Evolutionary conservation across 2,888 invertebrate species (phyloP).

Genomic region (Podotricha telesiphe): DNA sequence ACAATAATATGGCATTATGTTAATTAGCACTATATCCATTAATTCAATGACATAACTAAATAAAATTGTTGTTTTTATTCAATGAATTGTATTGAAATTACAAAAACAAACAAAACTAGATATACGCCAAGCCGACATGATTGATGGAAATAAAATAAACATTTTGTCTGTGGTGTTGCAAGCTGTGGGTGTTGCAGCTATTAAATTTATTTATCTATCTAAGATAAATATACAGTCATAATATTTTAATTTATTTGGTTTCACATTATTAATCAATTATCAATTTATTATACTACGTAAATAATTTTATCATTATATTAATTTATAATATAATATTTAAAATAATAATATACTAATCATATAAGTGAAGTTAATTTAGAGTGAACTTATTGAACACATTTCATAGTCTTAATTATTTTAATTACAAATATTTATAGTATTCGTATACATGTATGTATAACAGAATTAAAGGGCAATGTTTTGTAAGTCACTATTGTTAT

Average conservation of each 20-base stretch:
- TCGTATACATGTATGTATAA: not conserved
- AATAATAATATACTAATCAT: no score
- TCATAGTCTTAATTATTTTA: not conserved
- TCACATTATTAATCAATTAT: no score
- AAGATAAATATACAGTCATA: no score
- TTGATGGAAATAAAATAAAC: constrained; percentile 52
- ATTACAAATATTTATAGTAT: not conserved
- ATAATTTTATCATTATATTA: no score
- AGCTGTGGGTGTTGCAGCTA: not conserved
- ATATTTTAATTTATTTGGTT: no score
- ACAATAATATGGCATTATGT: constrained; percentile 80
- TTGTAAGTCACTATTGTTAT: constrained; percentile 20
- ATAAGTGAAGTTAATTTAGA: no score
- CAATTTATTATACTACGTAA: no score
- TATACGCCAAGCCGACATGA: constrained; percentile 71
- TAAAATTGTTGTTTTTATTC: constrained; percentile 24
- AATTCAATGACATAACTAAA: constrained; percentile 16
- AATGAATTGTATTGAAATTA: constrained; percentile 41
- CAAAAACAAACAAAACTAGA: constrained; percentile 76
- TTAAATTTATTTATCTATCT: not conserved
- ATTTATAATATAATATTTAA: no score
- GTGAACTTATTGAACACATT: no score
- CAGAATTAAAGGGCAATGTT: not conserved
- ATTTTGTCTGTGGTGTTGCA: constrained; percentile 35
- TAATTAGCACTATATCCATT: constrained; percentile 40